These are phyloP conservation scores for Catamblyrhynchus diadema DNA, from an alignment of 2,797 vertebrate species.

Conservation along the genomic window DNA sequence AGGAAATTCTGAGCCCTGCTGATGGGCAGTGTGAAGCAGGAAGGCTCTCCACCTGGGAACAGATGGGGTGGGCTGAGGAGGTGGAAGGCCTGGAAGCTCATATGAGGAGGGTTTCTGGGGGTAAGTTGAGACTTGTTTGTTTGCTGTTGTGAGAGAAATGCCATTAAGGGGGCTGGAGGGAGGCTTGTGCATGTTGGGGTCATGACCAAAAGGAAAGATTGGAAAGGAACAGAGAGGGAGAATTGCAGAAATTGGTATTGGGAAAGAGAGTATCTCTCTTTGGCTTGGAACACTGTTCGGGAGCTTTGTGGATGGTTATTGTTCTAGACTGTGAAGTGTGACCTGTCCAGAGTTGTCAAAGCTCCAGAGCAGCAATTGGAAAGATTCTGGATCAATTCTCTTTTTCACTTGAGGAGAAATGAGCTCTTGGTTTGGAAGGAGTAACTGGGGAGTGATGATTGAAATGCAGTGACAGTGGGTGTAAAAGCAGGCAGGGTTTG, in stretches of 20 bases:
- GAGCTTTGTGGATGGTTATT: background rate
- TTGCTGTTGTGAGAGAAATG: background rate
- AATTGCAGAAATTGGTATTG: background rate
- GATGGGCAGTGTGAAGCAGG: background rate
- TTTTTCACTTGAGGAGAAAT: background rate
- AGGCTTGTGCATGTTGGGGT: fast-evolving
- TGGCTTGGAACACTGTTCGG: background rate
- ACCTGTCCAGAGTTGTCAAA: background rate
- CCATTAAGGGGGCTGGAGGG: background rate
- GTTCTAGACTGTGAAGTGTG: background rate
- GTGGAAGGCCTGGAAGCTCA: background rate
- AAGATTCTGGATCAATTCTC: background rate
- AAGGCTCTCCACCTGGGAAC: background rate
- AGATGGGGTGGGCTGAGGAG: background rate
- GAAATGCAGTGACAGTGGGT: background rate
- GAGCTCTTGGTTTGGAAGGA: background rate
- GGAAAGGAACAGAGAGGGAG: background rate
- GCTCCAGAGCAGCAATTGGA: background rate
- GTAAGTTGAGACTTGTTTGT: background rate
- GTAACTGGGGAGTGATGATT: background rate
- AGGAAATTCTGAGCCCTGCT: background rate
- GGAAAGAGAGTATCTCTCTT: background rate
- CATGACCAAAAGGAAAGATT: fast-evolving
- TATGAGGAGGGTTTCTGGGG: background rate
- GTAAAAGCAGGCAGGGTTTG: background rate